Conservation (phyloP, 2,113 vertebrate species). For the Nothoprocta pentlandii region DNA sequence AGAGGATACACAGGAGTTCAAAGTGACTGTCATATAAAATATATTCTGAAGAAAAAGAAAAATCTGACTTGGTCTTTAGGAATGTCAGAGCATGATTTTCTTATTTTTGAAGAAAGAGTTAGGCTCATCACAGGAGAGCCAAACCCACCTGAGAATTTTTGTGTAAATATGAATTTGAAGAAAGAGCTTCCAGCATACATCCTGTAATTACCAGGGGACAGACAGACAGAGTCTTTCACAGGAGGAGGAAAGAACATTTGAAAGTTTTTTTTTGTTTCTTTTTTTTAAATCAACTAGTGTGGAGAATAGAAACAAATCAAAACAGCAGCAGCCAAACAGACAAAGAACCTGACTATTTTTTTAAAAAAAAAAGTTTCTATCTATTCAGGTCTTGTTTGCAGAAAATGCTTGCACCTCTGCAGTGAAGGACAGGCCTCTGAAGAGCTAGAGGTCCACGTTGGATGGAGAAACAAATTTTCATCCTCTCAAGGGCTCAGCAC, state of each 20-base stretch:
- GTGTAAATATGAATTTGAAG: conserved; percentile 37
- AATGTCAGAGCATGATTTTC: conserved; percentile 26
- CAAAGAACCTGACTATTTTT: background rate
- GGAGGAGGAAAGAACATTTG: background rate
- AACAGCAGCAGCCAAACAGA: background rate
- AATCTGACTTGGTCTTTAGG: background rate
- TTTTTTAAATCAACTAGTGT: background rate
- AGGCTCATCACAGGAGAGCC: conserved; percentile 23
- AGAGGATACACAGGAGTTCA: conserved; percentile 34
- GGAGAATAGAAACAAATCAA: conserved; percentile 19
- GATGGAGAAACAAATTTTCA: background rate
- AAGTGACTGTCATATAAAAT: conserved; percentile 30
- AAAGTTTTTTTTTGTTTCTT: background rate
- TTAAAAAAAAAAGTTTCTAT: conserved; percentile 15
- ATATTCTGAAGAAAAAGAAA: conserved; percentile 1
- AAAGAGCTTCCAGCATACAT: conserved; percentile 44
- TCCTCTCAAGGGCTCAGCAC: background rate
- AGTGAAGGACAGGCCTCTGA: background rate
- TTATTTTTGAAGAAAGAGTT: conserved; percentile 37
- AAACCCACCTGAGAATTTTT: conserved; percentile 31
- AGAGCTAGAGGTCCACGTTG: background rate
- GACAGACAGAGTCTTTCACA: background rate
- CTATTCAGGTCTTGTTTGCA: background rate
- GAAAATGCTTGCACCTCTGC: background rate
- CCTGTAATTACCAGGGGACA: conserved; percentile 22